Conservation (phyloP, 2,113 vertebrate species). For the Fulmarus glacialis region DNA sequence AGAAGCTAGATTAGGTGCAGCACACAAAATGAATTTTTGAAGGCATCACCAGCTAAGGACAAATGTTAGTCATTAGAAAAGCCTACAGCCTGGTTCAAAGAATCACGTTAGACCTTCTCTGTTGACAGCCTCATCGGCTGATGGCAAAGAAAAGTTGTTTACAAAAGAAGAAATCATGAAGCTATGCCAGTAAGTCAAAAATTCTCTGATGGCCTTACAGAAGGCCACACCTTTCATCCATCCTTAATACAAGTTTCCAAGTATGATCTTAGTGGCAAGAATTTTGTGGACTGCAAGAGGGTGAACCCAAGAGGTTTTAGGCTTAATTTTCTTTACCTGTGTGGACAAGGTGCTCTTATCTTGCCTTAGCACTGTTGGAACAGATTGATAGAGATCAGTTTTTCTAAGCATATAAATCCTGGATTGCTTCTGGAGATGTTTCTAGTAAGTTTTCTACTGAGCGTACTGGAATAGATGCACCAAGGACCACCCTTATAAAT, state of each 20-base stretch:
- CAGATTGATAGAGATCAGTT: not conserved
- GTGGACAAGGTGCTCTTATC: not conserved
- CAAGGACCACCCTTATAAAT: not conserved
- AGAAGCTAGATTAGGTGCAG: slow-evolving; percentile 18
- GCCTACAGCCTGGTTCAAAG: not conserved
- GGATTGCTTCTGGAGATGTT: not conserved
- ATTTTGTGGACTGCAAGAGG: not conserved
- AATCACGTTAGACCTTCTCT: not conserved
- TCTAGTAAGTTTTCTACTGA: not conserved
- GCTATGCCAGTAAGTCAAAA: not conserved
- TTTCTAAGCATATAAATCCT: not conserved
- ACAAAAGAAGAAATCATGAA: not conserved
- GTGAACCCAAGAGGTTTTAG: not conserved
- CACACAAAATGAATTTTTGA: slow-evolving; percentile 41
- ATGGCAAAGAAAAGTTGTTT: not conserved
- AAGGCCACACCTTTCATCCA: not conserved
- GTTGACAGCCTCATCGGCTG: not conserved
- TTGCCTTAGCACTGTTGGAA: not conserved
- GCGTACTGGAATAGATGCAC: not conserved
- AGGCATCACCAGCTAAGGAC: not conserved
- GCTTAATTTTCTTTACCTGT: not conserved
- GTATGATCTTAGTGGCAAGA: not conserved
- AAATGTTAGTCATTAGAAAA: slow-evolving; percentile 30
- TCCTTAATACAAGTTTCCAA: not conserved
- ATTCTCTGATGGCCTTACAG: not conserved